Base-by-base conservation (phyloP, 2,888 invertebrate species). In the Morpho deidamia region DNA sequence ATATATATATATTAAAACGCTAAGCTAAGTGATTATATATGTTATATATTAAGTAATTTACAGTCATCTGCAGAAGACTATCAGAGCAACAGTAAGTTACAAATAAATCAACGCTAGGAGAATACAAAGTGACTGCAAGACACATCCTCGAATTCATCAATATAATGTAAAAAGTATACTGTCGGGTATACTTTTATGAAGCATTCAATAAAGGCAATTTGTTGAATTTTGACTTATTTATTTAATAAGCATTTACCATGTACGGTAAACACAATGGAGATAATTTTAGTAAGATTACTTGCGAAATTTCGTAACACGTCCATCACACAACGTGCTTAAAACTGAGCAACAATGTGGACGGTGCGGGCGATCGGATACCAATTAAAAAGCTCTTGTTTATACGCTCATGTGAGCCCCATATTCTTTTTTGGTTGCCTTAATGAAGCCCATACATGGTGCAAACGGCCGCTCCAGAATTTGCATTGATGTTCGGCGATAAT, bases 401-500 rank as follows among this genome's bases (percentile, higher is more conserved):
- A 78, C 76, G 75, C 76, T 74, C 56, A 42, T 49, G 46, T 49
- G 38, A 53, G 55, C 56, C 46, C 44, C 52, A 49, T 56, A 48
- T 54, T 51, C 46, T 65, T 78, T 48, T 83, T 83, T 80, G 61
- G 74, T 65, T 72, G 58, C 70, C 73, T 76, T 87, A 87, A 88
- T 86, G 84, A 88, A 76, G 77, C 64, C 87, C 88, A 71, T 83
- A 83, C 71, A 80, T 59, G 84, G 85, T 52, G 54, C 56, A 63
- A 52, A 61, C 63, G 71, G 68, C 67, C 76, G 78, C 74, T 82
- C 78, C 83, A 81, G 83, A 80, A 82, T 83, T 75, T 83, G 75
- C 80, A 83, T 82, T 76, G 78, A 80, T 76, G 69, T 65, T 68
- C 66, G 47, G 41, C 47, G 34, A 55, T 52, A 46, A 56, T 53